Percentiles rank a stretch among this genome's conserved stretches.
Evolutionary conservation across 1,140 invertebrate genomes (phyloP).

Genomic region (Phocides pigmalion): DNA sequence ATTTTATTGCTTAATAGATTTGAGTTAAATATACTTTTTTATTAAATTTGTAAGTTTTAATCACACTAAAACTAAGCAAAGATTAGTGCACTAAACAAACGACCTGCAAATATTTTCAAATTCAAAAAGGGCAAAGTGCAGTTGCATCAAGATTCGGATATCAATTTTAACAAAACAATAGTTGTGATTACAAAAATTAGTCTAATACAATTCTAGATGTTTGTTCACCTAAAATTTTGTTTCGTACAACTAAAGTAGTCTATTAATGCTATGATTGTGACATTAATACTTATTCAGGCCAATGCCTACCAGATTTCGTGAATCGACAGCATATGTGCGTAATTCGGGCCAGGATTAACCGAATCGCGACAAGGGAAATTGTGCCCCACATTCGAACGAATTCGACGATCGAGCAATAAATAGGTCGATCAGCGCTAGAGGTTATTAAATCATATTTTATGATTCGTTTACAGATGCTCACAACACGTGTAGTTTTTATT

Average conservation of each 20-base stretch:
- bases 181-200: too few species aligned
- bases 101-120: too few species aligned
- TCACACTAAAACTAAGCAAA: too few species aligned
- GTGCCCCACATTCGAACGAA: conserved; percentile 23
- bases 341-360: conserved; percentile 28
- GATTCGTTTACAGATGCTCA: conserved; percentile 2
- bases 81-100: too few species aligned
- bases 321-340: conserved; percentile 27
- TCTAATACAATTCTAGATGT: too few species aligned
- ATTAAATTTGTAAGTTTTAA: too few species aligned
- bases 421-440: conserved; percentile 24
- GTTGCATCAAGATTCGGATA: too few species aligned
- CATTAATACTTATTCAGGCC: conserved; percentile 18
- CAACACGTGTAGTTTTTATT: too few species aligned
- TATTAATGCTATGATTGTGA: conserved; percentile 17
- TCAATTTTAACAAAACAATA: neutral
- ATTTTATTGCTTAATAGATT: too few species aligned
- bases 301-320: conserved; percentile 24
- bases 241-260: neutral
- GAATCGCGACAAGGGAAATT: conserved; percentile 34
- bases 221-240: too few species aligned
- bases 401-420: conserved; percentile 29
- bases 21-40: too few species aligned
- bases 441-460: conserved; percentile 30
- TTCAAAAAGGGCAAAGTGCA: too few species aligned